Conservation (phyloP, 2,113 vertebrate species). For the Grammomys surdaster region DNA sequence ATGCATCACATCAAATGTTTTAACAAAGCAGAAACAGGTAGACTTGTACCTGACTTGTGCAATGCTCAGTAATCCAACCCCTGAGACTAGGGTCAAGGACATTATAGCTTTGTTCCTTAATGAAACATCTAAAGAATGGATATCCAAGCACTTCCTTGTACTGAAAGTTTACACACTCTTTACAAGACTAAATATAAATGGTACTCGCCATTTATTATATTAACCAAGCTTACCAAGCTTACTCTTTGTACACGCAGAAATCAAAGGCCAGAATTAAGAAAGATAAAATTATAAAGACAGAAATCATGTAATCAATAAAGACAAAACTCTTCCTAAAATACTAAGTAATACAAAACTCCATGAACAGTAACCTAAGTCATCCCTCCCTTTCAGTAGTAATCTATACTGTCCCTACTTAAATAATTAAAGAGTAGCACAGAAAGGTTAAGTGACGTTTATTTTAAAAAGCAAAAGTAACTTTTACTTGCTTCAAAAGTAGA, state of each 20-base stretch:
- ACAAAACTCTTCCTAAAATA: constrained; percentile 47
- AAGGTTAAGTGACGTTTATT: constrained; percentile 23
- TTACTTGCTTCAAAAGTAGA: constrained; percentile 33
- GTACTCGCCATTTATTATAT: background rate
- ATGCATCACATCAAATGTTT: background rate
- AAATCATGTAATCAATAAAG: constrained; percentile 40
- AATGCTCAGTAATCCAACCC: constrained; percentile 26
- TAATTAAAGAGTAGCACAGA: constrained; percentile 53
- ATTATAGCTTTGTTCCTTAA: background rate
- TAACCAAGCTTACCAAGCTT: background rate
- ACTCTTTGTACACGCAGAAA: constrained; percentile 37
- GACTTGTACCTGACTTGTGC: background rate
- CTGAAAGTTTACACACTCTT: background rate
- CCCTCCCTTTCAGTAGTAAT: constrained; percentile 51
- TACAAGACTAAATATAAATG: background rate
- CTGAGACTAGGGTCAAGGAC: background rate
- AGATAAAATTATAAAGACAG: constrained; percentile 38
- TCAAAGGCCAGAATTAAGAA: constrained; percentile 44
- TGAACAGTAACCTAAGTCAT: constrained; percentile 46
- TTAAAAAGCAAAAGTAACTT: constrained; percentile 33
- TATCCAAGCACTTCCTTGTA: background rate
- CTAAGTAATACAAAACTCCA: constrained; percentile 59
- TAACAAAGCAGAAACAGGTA: background rate
- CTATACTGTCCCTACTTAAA: constrained; percentile 59
- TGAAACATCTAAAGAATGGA: background rate